Evolutionary conservation across 92 coral and sea anemone species (phyloP), one percentile per base, ranked within the genome.

Genomic region (Ricordea florida): DNA sequence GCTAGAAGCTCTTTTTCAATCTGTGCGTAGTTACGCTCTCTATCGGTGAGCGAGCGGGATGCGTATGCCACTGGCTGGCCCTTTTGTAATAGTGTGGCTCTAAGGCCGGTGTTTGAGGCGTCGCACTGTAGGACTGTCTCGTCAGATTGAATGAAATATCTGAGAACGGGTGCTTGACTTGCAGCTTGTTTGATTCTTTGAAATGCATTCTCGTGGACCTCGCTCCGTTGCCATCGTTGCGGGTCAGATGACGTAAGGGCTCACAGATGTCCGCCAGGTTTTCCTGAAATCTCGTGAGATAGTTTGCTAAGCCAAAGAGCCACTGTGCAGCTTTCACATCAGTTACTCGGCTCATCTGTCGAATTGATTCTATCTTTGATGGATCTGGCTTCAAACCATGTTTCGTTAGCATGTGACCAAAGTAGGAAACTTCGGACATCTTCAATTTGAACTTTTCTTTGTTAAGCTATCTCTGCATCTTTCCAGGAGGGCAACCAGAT

Each of bases 401-500:
- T 10, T 37, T 22, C 30, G 87, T 73, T 23, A 73, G 70, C 26
- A 73, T 14, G 67, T 64, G 82, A 44, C 77, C 76, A 10, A 66
- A 69, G 55, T 66, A 74, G 42, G 87, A 69, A n/a, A 70, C 32
- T 40, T 76, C 68, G 0, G 87, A 16, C 57, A 56, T 34, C 67
- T 26, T 60, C 15, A 72, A 17, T 14, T 68, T 66, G 14, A 69
- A 41, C 58, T 69, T 52, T 24, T 42, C 69, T 46, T 57, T 57
- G 55, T 72, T 42, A 8, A 81, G 61, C 45, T 47, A 20, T 76
- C 84, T 38, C 73, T 25, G 51, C 81, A 82, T 51, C 81, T 40
- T n/a, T 5, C 17, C 0, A 82, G 67, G 63, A 76, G 74, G 25
- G 35, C 26, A 24, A 15, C 11, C 32, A 76, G 48, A 3, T 65